These are phyloP conservation scores for Dendrocincla fuliginosa DNA, from an alignment of 2,797 vertebrate species.

Conservation along the genomic window DNA sequence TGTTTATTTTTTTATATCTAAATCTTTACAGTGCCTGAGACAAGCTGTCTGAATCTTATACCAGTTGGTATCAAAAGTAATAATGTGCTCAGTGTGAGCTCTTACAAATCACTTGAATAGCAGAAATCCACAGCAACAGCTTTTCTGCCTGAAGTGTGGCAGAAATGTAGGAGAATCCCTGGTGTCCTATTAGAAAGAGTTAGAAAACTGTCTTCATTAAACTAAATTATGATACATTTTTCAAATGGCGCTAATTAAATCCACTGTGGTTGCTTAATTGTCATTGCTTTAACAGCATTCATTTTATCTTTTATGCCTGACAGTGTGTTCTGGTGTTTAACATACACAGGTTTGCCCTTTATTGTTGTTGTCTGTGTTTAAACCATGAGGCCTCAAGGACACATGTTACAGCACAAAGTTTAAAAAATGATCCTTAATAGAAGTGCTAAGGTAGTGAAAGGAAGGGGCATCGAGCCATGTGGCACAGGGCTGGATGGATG, in stretches of 20 bases:
- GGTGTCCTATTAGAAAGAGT: neutral
- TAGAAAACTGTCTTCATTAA: neutral
- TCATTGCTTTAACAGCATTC: neutral
- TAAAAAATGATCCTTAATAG: neutral
- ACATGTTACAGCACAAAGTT: neutral
- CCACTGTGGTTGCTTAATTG: neutral
- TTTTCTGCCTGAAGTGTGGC: neutral
- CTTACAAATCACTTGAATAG: neutral
- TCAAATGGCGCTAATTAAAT: neutral
- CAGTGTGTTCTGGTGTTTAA: conserved; percentile 3
- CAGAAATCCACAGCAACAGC: neutral
- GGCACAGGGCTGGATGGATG: neutral
- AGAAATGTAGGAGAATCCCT: neutral
- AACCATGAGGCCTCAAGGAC: neutral
- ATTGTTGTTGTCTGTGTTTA: neutral
- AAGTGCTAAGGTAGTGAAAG: neutral
- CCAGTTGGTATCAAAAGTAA: neutral
- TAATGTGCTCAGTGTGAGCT: neutral
- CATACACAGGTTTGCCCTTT: neutral
- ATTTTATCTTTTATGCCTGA: conserved; percentile 3
- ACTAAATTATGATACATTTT: neutral
- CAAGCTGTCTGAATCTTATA: neutral
- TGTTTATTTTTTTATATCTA: neutral
- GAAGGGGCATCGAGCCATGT: neutral
- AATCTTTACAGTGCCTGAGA: neutral